phyloP scores from a whole-genome alignment of 2,797 vertebrate species.

The Tympanoctomys barrerae region DNA sequence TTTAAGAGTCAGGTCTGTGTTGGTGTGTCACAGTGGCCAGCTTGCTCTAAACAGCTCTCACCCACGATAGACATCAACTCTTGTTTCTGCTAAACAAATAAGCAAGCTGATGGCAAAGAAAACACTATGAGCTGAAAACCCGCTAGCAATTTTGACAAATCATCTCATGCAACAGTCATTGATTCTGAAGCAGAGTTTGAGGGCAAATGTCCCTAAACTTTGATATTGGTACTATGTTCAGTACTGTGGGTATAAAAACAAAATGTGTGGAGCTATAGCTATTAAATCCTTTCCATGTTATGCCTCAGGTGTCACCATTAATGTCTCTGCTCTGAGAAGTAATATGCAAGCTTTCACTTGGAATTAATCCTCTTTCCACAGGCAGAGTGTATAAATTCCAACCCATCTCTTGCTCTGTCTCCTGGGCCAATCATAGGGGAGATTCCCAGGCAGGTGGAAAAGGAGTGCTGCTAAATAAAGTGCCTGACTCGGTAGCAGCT shows the following conservation, averaged over 20 bases:
- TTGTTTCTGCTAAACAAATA: not conserved
- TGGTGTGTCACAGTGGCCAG: not conserved
- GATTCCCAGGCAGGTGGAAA: not conserved
- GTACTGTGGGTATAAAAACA: not conserved
- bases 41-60: not conserved
- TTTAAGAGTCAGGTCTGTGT: not conserved
- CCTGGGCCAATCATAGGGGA: not conserved
- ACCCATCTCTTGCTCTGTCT: no score
- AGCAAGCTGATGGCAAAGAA: slow-evolving; percentile 38
- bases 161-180: slow-evolving; percentile 4
- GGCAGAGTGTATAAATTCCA: not conserved
- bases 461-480: not conserved
- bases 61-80: not conserved
- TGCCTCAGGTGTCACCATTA: not conserved
- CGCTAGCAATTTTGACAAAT: not conserved
- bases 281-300: not conserved
- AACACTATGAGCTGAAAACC: slow-evolving; percentile 48
- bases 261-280: not conserved
- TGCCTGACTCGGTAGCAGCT: not conserved
- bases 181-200: not conserved
- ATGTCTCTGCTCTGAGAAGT: slow-evolving; percentile 6
- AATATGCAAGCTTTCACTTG: not conserved
- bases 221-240: not conserved
- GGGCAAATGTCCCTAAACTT: not conserved
- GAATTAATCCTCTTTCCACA: not conserved